Conservation (phyloP, 2,888 invertebrate species). For the Eristalis pertinax region DNA sequence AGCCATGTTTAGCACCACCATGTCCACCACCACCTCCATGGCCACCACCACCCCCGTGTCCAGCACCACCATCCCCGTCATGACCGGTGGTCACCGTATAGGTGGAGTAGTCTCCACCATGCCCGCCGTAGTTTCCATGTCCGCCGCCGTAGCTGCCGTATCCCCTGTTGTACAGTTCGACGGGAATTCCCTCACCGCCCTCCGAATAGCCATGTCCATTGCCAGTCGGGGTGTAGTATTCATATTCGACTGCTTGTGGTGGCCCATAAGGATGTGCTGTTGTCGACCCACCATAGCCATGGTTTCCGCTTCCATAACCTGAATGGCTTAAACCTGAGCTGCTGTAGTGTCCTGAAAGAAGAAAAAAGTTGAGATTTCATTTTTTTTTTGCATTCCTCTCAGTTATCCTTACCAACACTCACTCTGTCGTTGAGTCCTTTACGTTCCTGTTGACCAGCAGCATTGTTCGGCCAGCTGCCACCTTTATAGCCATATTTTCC, state of each 20-base stretch:
- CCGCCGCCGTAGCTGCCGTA: constrained; percentile 29
- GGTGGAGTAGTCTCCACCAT: constrained; percentile 56
- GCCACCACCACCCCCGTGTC: constrained; percentile 31
- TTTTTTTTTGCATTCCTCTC: constrained; percentile 2
- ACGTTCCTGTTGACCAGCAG: constrained; percentile 45
- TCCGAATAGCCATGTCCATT: constrained; percentile 71
- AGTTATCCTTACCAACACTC: constrained; percentile 60
- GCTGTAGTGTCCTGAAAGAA: constrained; percentile 51
- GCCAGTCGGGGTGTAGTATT: constrained; percentile 58
- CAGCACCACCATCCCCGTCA: constrained; percentile 58
- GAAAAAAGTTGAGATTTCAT: constrained; percentile 25
- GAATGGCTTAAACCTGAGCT: constrained; percentile 31
- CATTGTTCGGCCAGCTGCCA: constrained; percentile 35
- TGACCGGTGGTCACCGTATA: constrained; percentile 31
- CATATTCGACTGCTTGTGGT: constrained; percentile 73
- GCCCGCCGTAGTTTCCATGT: constrained; percentile 74
- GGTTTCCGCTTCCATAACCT: constrained; percentile 79
- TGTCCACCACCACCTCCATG: constrained; percentile 68
- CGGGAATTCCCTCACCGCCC: constrained; percentile 76
- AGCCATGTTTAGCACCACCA: constrained; percentile 60
- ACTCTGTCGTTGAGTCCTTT: constrained; percentile 56
- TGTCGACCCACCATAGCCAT: constrained; percentile 73
- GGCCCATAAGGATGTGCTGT: constrained; percentile 72
- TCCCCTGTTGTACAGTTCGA: constrained; percentile 77
- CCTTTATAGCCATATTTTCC: constrained; percentile 55